These are phyloP conservation scores for Pristionchus maxplancki DNA, from an alignment of 2,888 invertebrate genomes.

Conservation along the genomic window DNA sequence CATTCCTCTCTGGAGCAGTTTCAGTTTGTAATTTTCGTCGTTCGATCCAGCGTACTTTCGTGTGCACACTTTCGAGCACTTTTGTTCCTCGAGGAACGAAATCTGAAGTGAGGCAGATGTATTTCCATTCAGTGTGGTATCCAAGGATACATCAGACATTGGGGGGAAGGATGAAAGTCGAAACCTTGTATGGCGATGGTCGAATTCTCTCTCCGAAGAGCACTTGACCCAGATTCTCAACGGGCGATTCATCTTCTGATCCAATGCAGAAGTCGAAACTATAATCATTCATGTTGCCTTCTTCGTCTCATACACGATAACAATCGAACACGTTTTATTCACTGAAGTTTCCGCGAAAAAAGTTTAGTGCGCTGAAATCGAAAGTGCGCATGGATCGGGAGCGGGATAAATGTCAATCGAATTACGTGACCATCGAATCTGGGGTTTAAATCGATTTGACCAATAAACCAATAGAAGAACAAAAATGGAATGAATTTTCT, in stretches of 20 bases:
- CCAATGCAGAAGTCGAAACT: conserved; percentile 93
- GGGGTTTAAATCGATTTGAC: background rate
- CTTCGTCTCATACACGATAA: background rate
- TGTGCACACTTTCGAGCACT: conserved; percentile 79
- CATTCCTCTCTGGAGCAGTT: conserved; percentile 91
- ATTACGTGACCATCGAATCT: background rate
- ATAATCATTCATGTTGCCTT: background rate
- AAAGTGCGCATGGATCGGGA: background rate
- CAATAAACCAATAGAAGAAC: background rate
- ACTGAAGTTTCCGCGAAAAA: background rate
- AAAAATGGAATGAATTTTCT: no score
- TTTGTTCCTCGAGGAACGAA: conserved; percentile 86
- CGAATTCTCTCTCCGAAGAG: conserved; percentile 98
- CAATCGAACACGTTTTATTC: background rate
- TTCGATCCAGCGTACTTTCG: conserved; percentile 85
- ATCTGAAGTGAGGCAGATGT: conserved; percentile 79
- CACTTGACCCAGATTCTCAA: conserved; percentile 98
- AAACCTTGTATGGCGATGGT: conserved; percentile 91
- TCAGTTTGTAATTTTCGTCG: conserved; percentile 84
- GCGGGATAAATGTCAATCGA: conserved; percentile 3
- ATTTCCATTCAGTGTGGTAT: background rate
- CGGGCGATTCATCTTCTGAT: conserved; percentile 87
- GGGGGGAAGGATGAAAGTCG: background rate
- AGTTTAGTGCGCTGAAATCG: background rate
- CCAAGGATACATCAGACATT: background rate